A percentile compares a stretch with the other conserved stretches of the same genome.
Conservation (phyloP, 2,888 invertebrate genomes). For the Pollenia amentaria region DNA sequence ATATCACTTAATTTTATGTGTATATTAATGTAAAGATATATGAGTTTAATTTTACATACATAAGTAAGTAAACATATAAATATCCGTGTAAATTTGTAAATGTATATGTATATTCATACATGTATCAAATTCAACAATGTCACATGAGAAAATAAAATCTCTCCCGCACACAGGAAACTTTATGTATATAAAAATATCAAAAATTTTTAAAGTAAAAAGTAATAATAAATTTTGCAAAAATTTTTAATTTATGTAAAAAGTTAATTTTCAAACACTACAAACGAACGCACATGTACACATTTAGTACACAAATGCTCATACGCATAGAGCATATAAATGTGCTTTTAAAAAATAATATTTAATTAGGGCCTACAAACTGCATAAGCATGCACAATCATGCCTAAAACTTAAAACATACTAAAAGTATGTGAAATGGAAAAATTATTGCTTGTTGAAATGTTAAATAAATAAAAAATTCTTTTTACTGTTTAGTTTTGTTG, state of each 20-base stretch:
- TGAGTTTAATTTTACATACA: neutral
- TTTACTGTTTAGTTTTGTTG: conserved; percentile 14
- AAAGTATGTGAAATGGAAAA: conserved; percentile 60
- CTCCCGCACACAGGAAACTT: conserved; percentile 60
- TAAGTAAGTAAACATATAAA: neutral
- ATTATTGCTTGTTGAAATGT: neutral
- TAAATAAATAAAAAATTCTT: neutral
- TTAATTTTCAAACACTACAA: conserved; percentile 49
- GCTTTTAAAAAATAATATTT: conserved; percentile 23
- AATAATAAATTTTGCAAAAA: conserved; percentile 58
- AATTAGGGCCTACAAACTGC: conserved; percentile 60
- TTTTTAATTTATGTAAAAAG: conserved; percentile 72
- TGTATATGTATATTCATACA: neutral
- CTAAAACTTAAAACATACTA: conserved; percentile 38
- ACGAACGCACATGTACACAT: neutral
- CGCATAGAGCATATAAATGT: conserved; percentile 14
- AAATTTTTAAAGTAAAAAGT: conserved; percentile 39
- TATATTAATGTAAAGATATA: no score
- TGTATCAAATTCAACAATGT: conserved; percentile 48
- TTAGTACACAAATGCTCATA: neutral
- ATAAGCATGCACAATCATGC: conserved; percentile 53
- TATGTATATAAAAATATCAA: conserved; percentile 50
- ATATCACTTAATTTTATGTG: no score
- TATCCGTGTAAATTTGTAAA: neutral
- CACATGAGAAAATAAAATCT: conserved; percentile 48